Evolutionary conservation across 2,113 vertebrate species (phyloP).

Genomic region (Puffinus mauretanicus): DNA sequence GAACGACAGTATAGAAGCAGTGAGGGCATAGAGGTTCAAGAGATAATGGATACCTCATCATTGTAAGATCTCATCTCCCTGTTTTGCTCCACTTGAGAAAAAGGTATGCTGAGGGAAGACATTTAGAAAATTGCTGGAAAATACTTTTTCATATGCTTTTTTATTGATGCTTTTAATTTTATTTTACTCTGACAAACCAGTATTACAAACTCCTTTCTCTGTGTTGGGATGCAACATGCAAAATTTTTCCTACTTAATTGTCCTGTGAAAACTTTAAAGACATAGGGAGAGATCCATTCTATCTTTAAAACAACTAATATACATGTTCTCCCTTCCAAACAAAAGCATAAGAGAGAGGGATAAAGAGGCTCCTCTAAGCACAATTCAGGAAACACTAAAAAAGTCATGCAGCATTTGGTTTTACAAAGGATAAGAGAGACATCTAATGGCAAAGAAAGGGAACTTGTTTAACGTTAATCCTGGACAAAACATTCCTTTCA

Average conservation of each 20-base stretch:
- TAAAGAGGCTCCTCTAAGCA: not conserved
- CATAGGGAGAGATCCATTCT: not conserved
- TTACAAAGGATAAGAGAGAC: constrained; percentile 67
- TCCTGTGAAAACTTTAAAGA: not conserved
- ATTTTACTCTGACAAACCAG: not conserved
- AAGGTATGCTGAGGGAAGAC: not conserved
- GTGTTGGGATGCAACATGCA: not conserved
- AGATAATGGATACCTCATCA: not conserved
- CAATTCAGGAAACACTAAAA: not conserved
- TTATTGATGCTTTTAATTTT: not conserved
- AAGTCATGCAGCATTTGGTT: not conserved
- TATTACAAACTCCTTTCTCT: not conserved
- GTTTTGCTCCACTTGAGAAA: not conserved
- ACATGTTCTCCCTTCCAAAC: not conserved
- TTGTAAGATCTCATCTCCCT: not conserved
- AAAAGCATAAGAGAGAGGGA: not conserved
- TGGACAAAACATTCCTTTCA: not conserved
- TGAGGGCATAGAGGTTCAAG: not conserved
- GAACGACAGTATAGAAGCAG: not conserved
- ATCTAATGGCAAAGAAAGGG: constrained; percentile 59
- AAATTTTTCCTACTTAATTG: not conserved
- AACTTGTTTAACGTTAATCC: not conserved
- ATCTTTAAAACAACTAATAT: not conserved
- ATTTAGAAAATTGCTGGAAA: not conserved
- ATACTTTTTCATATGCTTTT: not conserved